Evolutionary conservation across 2,888 invertebrate species (phyloP).

Genomic region (Deilephila porcellus): DNA sequence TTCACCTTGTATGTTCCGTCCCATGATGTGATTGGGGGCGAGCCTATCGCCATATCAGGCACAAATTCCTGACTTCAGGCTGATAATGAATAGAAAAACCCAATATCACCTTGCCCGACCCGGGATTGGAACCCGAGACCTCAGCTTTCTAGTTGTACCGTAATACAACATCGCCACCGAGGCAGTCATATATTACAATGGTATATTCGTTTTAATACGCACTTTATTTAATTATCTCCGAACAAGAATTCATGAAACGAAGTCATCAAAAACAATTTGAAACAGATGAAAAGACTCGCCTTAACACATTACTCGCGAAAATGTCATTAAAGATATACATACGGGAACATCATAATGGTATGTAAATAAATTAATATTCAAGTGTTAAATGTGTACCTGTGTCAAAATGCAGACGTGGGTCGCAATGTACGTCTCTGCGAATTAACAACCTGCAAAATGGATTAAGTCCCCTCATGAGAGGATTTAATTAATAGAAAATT

Average conservation of each 20-base stretch:
- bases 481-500: constrained; percentile 66
- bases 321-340: neutral
- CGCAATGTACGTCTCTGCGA: constrained; percentile 56
- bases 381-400: constrained; percentile 50
- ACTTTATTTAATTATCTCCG: neutral
- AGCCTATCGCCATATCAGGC: too few species aligned
- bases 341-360: constrained; percentile 29
- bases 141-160: too few species aligned
- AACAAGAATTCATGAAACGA: neutral
- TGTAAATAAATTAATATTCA: constrained; percentile 56
- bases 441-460: constrained; percentile 60
- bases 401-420: constrained; percentile 65
- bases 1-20: too few species aligned
- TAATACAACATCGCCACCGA: too few species aligned
- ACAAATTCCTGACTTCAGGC: too few species aligned
- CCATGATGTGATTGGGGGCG: too few species aligned
- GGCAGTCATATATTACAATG: too few species aligned
- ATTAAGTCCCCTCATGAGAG: constrained; percentile 61
- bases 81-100: too few species aligned
- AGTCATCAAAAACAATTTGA: neutral
- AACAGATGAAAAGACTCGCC: neutral
- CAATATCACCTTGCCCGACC: too few species aligned
- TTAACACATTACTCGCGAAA: neutral
- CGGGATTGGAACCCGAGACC: too few species aligned
- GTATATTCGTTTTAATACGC: too few species aligned